Conservation (phyloP, 2,113 vertebrate genomes). For the Lonchura striata region DNA sequence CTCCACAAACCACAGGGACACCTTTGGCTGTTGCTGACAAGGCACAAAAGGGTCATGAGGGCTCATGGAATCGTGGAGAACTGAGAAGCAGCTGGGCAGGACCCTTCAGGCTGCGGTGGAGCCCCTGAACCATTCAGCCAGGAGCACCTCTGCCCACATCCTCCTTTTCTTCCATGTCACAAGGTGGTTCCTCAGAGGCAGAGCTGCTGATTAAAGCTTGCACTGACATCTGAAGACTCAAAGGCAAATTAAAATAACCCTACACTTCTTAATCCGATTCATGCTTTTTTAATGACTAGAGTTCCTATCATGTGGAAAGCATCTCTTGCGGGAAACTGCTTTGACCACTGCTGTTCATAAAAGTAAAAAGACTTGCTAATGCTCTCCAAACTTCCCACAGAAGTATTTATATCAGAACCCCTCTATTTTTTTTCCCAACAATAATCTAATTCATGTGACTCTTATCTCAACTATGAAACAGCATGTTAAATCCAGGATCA, state of each 20-base stretch:
- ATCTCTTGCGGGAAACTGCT: neutral
- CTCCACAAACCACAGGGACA: neutral
- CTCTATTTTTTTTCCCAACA: neutral
- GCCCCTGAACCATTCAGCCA: neutral
- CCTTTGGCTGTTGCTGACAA: neutral
- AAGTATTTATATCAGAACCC: conserved; percentile 34
- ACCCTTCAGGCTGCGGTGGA: neutral
- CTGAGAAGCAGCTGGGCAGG: neutral
- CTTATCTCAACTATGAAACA: conserved; percentile 48
- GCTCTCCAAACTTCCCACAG: conserved; percentile 11
- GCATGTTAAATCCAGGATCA: conserved; percentile 48
- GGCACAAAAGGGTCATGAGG: neutral
- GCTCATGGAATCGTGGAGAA: neutral
- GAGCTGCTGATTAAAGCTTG: neutral
- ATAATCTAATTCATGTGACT: conserved; percentile 44
- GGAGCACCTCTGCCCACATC: neutral
- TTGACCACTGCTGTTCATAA: conserved; percentile 17
- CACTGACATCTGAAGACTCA: conserved; percentile 16
- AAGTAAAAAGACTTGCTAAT: conserved; percentile 18
- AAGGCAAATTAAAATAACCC: conserved; percentile 25
- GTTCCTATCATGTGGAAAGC: neutral
- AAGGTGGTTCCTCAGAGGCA: fast-evolving
- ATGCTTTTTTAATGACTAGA: conserved; percentile 36
- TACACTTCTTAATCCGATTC: conserved; percentile 3
- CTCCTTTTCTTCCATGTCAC: neutral